phyloP scores from a whole-genome alignment of 2,797 vertebrate species.

The Hemibagrus guttatus region DNA sequence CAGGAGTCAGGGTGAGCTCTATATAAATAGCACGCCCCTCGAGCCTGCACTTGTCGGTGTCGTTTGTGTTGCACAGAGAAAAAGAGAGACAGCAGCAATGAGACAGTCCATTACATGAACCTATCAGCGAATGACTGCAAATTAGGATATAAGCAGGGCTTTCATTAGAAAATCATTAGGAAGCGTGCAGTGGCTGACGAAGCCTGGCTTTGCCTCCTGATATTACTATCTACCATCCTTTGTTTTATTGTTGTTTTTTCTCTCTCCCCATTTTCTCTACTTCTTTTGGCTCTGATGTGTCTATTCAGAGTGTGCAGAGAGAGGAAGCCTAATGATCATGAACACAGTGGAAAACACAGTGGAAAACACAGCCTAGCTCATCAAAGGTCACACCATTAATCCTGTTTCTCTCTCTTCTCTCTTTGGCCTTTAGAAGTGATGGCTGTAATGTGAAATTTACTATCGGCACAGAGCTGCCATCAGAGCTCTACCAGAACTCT shows the following conservation, averaged over 20 bases:
- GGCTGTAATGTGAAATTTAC: slow-evolving; percentile 10
- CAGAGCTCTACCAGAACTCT: neutral
- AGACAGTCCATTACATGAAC: slow-evolving; percentile 36
- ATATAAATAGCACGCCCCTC: slow-evolving; percentile 1
- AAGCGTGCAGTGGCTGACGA: slow-evolving; percentile 16
- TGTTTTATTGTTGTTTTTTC: neutral
- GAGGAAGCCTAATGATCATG: slow-evolving; percentile 59
- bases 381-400: slow-evolving; percentile 66
- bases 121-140: slow-evolving; percentile 28
- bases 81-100: slow-evolving; percentile 7
- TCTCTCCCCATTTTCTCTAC: neutral
- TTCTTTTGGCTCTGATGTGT: slow-evolving; percentile 28
- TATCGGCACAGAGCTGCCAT: neutral
- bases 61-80: neutral
- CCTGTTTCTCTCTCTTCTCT: slow-evolving; percentile 25
- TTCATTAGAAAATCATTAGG: slow-evolving; percentile 29
- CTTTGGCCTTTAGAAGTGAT: neutral
- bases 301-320: slow-evolving; percentile 42
- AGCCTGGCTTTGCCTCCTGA: slow-evolving; percentile 24
- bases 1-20: slow-evolving; percentile 12
- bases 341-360: slow-evolving; percentile 60
- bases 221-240: neutral
- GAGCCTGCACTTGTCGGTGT: slow-evolving; percentile 18
- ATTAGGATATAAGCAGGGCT: slow-evolving; percentile 28
- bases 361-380: slow-evolving; percentile 54